phyloP scores from a whole-genome alignment of 1,140 invertebrate species.

The Plectrocnemia conspersa region DNA sequence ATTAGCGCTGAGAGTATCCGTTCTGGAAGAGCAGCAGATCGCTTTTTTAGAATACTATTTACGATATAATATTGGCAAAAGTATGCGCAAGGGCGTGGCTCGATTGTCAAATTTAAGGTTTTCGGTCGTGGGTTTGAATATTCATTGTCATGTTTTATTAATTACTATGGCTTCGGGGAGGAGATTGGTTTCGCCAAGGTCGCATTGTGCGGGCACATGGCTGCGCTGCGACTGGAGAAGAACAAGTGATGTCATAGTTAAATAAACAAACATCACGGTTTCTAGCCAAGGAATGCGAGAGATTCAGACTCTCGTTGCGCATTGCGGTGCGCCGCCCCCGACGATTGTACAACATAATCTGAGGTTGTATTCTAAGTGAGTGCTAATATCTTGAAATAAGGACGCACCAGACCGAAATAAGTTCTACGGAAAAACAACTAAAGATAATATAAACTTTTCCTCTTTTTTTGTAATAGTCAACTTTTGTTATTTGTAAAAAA shows the following conservation, averaged over 20 bases:
- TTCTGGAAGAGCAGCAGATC: too few relatives aligned
- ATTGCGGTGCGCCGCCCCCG: constrained; percentile 8
- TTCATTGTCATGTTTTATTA: too few relatives aligned
- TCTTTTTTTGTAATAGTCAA: neutral
- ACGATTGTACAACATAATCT: constrained; percentile 9
- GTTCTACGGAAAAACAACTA: neutral
- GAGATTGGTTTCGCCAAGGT: too few relatives aligned
- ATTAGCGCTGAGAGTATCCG: too few relatives aligned
- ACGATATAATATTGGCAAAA: too few relatives aligned
- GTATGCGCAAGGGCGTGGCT: too few relatives aligned
- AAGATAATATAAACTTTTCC: neutral
- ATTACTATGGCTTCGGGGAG: too few relatives aligned
- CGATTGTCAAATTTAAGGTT: too few relatives aligned
- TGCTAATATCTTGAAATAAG: neutral
- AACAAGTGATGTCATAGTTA: constrained; percentile 31
- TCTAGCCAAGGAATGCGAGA: constrained; percentile 32
- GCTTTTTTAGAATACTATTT: too few relatives aligned
- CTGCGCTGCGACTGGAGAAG: too few relatives aligned
- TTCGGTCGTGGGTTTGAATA: too few relatives aligned
- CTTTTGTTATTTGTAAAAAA: neutral
- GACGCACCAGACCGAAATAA: neutral
- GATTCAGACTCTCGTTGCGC: constrained; percentile 5
- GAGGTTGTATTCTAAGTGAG: neutral
- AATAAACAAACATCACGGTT: constrained; percentile 34
- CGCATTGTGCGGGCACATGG: too few relatives aligned